Percentiles rank a stretch among this genome's conserved stretches.
phyloP scores from a whole-genome alignment of 1,140 invertebrate species.

The Bilobella aurantiaca region DNA sequence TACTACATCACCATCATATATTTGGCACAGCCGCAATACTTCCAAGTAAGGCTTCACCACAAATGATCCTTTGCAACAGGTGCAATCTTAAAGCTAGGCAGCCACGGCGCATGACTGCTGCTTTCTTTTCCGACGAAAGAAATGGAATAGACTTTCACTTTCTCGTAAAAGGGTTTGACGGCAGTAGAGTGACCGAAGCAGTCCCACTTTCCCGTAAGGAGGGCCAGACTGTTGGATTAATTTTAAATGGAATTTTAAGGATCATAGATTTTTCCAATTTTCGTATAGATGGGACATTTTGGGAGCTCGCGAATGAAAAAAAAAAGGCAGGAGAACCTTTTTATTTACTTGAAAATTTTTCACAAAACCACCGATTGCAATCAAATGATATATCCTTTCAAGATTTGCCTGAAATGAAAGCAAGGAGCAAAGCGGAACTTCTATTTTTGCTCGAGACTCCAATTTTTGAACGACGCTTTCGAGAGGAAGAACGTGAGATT shows the following conservation, averaged over 20 bases:
- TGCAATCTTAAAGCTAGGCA: neutral
- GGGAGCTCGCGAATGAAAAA: neutral
- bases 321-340: neutral
- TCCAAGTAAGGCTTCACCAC: neutral
- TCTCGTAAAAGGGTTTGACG: neutral
- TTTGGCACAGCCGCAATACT: neutral
- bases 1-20: neutral
- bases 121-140: neutral
- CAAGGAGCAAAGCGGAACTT: neutral
- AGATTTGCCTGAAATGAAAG: neutral
- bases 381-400: too few relatives aligned
- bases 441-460: neutral
- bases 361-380: neutral
- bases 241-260: neutral
- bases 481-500: neutral
- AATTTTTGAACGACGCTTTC: neutral
- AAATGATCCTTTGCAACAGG: neutral
- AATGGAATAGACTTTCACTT: neutral
- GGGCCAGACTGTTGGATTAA: neutral
- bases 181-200: neutral
- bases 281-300: neutral
- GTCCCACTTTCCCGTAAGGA: neutral
- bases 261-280: neutral
- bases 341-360: neutral
- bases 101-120: neutral